Conservation (phyloP, 1,140 invertebrate species). For the Hyles euphorbiae region DNA sequence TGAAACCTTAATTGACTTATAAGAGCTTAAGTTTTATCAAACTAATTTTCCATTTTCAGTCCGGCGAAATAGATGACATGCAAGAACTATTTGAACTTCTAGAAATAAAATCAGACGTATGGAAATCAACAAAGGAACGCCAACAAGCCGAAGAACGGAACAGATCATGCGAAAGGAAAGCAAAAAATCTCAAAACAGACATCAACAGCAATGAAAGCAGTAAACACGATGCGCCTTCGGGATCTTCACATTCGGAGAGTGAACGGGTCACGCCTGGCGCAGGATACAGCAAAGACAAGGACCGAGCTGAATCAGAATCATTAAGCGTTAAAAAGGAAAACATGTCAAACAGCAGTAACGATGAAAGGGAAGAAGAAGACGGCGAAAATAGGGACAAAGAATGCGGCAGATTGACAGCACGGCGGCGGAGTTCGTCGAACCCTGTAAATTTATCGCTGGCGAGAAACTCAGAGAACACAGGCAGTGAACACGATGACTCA, state of each 20-base stretch:
- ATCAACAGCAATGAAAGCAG: conserved; percentile 79
- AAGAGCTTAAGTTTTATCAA: background rate
- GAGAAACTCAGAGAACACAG: conserved; percentile 60
- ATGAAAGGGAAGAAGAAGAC: conserved; percentile 74
- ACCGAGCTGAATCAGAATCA: conserved; percentile 52
- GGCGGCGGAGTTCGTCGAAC: conserved; percentile 76
- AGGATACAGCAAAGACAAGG: conserved; percentile 66
- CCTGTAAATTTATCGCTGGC: conserved; percentile 83
- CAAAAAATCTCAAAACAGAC: conserved; percentile 77
- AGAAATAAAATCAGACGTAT: conserved; percentile 88
- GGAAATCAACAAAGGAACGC: conserved; percentile 78
- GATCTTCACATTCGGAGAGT: conserved; percentile 71
- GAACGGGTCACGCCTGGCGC: conserved; percentile 66
- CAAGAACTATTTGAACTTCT: conserved; percentile 87
- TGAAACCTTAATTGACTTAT: background rate
- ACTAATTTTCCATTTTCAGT: conserved; percentile 74
- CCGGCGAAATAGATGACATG: conserved; percentile 86
- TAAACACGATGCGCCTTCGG: conserved; percentile 73
- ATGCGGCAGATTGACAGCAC: conserved; percentile 75
- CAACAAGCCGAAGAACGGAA: conserved; percentile 70
- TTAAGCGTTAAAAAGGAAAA: conserved; percentile 72
- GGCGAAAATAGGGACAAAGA: conserved; percentile 74
- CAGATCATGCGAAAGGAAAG: conserved; percentile 75
- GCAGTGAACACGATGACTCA: conserved; percentile 68
- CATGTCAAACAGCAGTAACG: conserved; percentile 75